phyloP scores from a whole-genome alignment of 2,888 invertebrate species.

The Malthinus flaveolus region DNA sequence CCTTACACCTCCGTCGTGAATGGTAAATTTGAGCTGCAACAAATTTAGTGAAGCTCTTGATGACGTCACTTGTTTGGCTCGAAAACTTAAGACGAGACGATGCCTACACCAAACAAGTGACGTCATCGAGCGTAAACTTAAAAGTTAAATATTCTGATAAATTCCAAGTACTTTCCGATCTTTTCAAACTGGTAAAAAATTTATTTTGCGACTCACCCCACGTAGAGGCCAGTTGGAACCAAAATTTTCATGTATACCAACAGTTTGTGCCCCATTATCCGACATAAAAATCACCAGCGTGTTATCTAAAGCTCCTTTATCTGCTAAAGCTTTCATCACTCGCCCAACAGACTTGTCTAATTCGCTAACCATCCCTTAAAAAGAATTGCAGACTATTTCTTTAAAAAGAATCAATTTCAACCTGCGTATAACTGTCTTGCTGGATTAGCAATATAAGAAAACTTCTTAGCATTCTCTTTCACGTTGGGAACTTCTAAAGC shows the following conservation, averaged over 20 bases:
- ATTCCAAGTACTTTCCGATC: constrained; percentile 46
- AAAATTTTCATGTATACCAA: constrained; percentile 70
- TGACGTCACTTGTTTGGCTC: no score
- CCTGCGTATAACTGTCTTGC: constrained; percentile 73
- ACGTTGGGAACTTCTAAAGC: constrained; percentile 69
- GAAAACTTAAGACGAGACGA: no score
- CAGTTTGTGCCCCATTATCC: constrained; percentile 85
- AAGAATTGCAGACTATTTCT: neutral
- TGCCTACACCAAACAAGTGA: no score
- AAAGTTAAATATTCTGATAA: no score
- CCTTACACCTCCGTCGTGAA: constrained; percentile 83
- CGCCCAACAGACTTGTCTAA: constrained; percentile 80
- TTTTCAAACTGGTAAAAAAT: neutral
- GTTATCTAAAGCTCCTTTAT: constrained; percentile 72
- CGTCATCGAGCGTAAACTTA: no score
- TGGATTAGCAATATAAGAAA: constrained; percentile 67
- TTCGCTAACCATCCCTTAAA: constrained; percentile 2
- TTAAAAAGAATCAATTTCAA: constrained; percentile 44
- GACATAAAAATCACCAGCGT: constrained; percentile 84
- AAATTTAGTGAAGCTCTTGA: neutral
- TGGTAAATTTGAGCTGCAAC: constrained; percentile 66
- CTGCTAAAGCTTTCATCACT: constrained; percentile 68
- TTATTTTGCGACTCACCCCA: constrained; percentile 62
- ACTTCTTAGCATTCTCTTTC: constrained; percentile 63
- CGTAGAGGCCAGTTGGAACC: constrained; percentile 83